Base-by-base conservation (phyloP, 2,888 invertebrate genomes). In the Ochropleura leucogaster region DNA sequence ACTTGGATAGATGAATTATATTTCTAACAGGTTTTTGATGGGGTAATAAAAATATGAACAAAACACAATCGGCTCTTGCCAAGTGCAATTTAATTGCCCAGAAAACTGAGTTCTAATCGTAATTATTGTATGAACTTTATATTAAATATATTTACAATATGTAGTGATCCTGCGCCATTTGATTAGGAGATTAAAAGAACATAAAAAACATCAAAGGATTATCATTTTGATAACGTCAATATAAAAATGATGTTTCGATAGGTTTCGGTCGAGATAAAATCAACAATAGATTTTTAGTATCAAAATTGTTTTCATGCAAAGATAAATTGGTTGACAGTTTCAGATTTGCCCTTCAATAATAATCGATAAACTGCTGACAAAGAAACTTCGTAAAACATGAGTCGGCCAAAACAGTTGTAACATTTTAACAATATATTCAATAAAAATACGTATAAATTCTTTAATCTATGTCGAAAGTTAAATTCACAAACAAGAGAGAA, bases 321-420 rank as follows among this genome's bases (percentile, higher is more conserved):
- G 63, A 68, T 79, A 67, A 68, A 20, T 60, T 30, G n/a, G 18
- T 16, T 70, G 53, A 12, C 44, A 60, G 4, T 69, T 74, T 72
- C 63, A 67, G n/a, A 82, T 69, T 82, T 55, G 80, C 14, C 80
- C 65, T 82, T 68, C 62, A 84, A 67, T 57, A 55, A 57, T 66
- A 63, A 68, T 65, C 59, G 8, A 20, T 55, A 74, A 67, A 68
- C 12, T 44, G 12, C 20, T 59, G 63, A 40, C 42, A 71, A 70
- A 64, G 20, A 53, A 57, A 60, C 8, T 49, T 64, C 18, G 16
- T 6, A 20, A 53, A 64, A 40, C 20, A 71, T 53, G 18, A 44
- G 8, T 44, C 42, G 47, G 2, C 0, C 53, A 30, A 49, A 59
- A 51, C 40, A 30, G 12, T 46, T 3, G 10, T 9, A 40, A 40